Percentiles rank a stretch among this genome's conserved stretches.
phyloP scores from a whole-genome alignment of 2,888 invertebrate genomes.

The Parasteatoda lunata region DNA sequence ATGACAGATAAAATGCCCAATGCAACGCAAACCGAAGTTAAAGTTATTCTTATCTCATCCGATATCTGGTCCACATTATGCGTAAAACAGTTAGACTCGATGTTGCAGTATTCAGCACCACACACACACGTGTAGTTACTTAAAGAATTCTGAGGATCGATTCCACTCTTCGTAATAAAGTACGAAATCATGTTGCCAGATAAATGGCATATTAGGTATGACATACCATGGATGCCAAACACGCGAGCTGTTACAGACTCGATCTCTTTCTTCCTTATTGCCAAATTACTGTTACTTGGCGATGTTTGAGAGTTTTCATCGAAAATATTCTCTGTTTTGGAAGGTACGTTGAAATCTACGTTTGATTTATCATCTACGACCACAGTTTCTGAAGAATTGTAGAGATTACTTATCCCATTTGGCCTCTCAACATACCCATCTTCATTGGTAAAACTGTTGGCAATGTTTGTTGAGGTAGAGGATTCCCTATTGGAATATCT shows the following conservation, averaged over 20 bases:
- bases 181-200: conserved; percentile 98
- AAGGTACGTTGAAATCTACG: too few relatives aligned
- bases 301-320: too few relatives aligned
- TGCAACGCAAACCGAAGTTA: conserved; percentile 89
- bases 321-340: too few relatives aligned
- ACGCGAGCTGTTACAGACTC: conserved; percentile 96
- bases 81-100: conserved; percentile 53
- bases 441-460: too few relatives aligned
- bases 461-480: too few relatives aligned
- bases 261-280: not conserved
- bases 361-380: too few relatives aligned
- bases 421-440: too few relatives aligned
- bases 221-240: conserved; percentile 98
- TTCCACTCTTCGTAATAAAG: conserved; percentile 70
- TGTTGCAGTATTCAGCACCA: conserved; percentile 52
- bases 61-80: conserved; percentile 85
- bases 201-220: conserved; percentile 96
- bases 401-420: too few relatives aligned
- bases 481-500: too few relatives aligned
- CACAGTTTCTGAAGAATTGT: too few relatives aligned
- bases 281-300: not conserved
- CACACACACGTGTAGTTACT: conserved; percentile 23
- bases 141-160: not conserved
- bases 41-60: conserved; percentile 89
- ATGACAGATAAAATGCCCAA: conserved; percentile 89